These are phyloP conservation scores for Protonibea diacanthus DNA, from an alignment of 2,797 vertebrate genomes.

Conservation along the genomic window DNA sequence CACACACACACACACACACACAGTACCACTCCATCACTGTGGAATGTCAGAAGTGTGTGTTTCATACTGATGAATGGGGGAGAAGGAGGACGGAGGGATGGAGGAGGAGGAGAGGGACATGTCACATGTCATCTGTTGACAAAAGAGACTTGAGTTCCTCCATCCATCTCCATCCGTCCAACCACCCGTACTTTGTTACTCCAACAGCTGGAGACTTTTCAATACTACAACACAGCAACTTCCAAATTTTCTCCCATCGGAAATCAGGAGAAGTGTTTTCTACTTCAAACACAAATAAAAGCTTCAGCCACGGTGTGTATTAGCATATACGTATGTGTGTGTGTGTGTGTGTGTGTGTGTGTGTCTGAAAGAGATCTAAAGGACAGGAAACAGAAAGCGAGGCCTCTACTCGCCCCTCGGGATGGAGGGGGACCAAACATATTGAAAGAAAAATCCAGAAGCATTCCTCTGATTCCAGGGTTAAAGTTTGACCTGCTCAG, in stretches of 20 bases:
- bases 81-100: not conserved
- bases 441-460: constrained; percentile 41
- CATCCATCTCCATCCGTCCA: constrained; percentile 30
- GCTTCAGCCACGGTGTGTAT: not conserved
- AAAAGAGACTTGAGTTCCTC: constrained; percentile 6
- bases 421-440: constrained; percentile 14
- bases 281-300: not conserved
- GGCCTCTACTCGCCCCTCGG: constrained; percentile 26
- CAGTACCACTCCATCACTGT: constrained; percentile 24
- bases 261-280: too few relatives aligned
- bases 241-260: not conserved
- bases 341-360: not conserved
- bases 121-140: constrained; percentile 6
- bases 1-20: constrained; percentile 26
- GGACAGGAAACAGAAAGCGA: constrained; percentile 40
- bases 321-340: not conserved
- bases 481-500: constrained; percentile 26
- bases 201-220: not conserved
- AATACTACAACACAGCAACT: not conserved
- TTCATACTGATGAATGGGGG: constrained; percentile 21
- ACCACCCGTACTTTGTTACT: not conserved
- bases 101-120: constrained; percentile 13
- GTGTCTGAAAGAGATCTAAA: constrained; percentile 13
- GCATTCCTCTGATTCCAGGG: constrained; percentile 57
- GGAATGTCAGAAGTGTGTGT: constrained; percentile 39